Evolutionary conservation across 2,888 invertebrate genomes (phyloP).

Genomic region (Pteria penguin): DNA sequence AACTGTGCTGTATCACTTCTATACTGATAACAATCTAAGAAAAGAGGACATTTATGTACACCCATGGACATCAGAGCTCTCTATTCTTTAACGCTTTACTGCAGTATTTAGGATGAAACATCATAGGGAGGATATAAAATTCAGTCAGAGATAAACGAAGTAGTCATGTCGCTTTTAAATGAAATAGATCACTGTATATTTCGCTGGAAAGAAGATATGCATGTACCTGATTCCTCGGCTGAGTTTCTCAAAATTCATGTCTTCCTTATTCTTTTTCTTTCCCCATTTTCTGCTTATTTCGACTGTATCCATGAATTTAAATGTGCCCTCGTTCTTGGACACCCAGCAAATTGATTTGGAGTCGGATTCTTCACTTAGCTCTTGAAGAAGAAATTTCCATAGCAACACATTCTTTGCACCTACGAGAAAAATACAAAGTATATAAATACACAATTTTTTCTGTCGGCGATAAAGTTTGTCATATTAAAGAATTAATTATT

Average conservation of each 20-base stretch:
- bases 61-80: no score
- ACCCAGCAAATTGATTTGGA: slow-evolving; percentile 59
- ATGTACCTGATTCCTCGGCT: slow-evolving; percentile 67
- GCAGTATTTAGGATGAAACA: no score
- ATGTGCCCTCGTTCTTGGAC: slow-evolving; percentile 55
- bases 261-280: slow-evolving; percentile 61
- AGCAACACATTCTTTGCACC: slow-evolving; percentile 68
- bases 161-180: no score
- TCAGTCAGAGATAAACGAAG: no score
- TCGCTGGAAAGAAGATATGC: no score
- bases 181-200: no score
- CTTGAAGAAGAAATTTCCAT: slow-evolving; percentile 70
- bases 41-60: no score
- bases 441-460: not conserved
- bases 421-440: slow-evolving; percentile 25
- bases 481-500: no score
- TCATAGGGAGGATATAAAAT: no score
- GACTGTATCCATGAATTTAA: slow-evolving; percentile 66
- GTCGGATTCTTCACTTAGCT: slow-evolving; percentile 48
- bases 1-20: no score
- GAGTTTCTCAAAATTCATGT: slow-evolving; percentile 73
- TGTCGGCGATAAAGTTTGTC: not conserved
- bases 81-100: no score
- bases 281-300: slow-evolving; percentile 66
- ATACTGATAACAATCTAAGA: no score